Evolutionary conservation across 2,797 vertebrate species (phyloP).

Genomic region (Paramormyrops hopkinsi): DNA sequence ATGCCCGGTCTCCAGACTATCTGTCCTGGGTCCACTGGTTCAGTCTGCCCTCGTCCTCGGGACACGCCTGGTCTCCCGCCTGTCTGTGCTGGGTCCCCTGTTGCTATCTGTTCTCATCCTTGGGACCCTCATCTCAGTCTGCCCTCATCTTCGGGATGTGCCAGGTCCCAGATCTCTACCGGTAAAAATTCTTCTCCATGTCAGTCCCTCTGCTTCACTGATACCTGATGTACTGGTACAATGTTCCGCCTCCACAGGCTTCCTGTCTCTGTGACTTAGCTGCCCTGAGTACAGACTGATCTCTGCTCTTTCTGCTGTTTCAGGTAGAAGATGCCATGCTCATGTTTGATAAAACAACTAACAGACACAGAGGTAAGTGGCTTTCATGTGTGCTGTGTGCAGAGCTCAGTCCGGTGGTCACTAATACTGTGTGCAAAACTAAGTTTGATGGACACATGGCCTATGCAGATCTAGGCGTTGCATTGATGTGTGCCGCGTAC

Average conservation of each 20-base stretch:
- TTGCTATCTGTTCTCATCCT: neutral
- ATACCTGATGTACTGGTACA: neutral
- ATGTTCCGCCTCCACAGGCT: neutral
- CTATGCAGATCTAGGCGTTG: neutral
- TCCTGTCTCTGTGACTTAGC: neutral
- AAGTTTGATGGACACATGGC: neutral
- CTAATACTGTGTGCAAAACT: slow-evolving; percentile 1
- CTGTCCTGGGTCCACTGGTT: neutral
- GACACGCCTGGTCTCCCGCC: neutral
- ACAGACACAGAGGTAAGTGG: slow-evolving; percentile 97
- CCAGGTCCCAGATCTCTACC: neutral
- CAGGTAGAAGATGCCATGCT: slow-evolving; percentile 98
- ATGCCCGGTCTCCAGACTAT: neutral
- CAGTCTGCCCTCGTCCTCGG: neutral
- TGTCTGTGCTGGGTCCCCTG: neutral
- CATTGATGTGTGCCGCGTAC: neutral
- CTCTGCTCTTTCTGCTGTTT: slow-evolving; percentile 45
- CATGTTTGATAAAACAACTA: slow-evolving; percentile 99
- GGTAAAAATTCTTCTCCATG: neutral
- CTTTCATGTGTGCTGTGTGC: slow-evolving; percentile 21
- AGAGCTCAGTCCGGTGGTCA: neutral
- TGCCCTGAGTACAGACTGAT: neutral
- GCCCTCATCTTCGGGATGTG: neutral
- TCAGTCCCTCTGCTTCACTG: neutral
- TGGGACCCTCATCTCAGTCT: neutral